phyloP scores from a whole-genome alignment of 2,797 vertebrate species.

The Acanthurus lineatus region DNA sequence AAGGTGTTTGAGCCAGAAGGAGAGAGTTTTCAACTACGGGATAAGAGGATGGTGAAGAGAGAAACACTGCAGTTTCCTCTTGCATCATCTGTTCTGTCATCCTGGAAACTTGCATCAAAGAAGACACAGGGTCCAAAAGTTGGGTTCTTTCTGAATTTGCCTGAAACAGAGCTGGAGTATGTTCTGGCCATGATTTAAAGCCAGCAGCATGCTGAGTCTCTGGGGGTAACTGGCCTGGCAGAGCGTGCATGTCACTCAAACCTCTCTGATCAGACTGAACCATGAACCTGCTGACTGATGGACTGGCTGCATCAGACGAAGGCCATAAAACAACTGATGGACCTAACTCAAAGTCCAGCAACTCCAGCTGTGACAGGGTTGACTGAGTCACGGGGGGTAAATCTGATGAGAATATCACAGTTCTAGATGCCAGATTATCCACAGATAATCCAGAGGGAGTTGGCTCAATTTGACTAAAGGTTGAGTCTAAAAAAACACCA shows the following conservation, averaged over 20 bases:
- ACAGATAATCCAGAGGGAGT: slow-evolving; percentile 1
- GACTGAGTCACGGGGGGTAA: not conserved
- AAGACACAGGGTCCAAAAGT: not conserved
- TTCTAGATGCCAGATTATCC: not conserved
- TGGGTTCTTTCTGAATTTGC: slow-evolving; percentile 24
- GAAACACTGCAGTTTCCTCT: not conserved
- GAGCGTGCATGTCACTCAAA: not conserved
- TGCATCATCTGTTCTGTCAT: not conserved
- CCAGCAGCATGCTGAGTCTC: not conserved
- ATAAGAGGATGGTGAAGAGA: not conserved
- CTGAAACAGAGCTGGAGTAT: slow-evolving; percentile 41
- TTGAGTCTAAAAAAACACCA: not conserved
- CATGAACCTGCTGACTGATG: slow-evolving; percentile 17
- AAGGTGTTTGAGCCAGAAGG: slow-evolving; percentile 16
- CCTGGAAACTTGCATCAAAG: not conserved
- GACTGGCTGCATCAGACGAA: slow-evolving; percentile 19
- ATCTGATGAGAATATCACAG: not conserved
- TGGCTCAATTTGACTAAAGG: slow-evolving; percentile 19
- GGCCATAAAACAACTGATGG: slow-evolving; percentile 27
- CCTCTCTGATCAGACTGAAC: slow-evolving; percentile 16
- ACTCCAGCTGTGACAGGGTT: not conserved
- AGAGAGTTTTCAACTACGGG: not conserved
- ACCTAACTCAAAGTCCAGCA: not conserved
- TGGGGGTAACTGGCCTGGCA: not conserved
- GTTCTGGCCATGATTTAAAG: slow-evolving; percentile 23